Percentiles rank a stretch among this genome's conserved stretches.
These are phyloP conservation scores for Oreochromis mossambicus DNA, from an alignment of 2,797 vertebrate species.

Conservation along the genomic window DNA sequence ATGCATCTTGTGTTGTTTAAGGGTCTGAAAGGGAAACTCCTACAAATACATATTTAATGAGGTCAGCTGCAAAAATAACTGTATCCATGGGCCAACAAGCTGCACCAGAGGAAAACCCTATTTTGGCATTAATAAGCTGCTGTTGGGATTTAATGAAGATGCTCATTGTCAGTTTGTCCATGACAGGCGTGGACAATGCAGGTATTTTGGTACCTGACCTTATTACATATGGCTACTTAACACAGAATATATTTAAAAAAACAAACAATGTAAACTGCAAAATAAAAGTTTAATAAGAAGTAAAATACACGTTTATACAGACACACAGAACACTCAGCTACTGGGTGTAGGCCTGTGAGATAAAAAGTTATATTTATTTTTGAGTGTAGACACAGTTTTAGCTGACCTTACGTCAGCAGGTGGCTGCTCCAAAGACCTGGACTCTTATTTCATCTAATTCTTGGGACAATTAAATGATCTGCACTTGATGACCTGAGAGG, in stretches of 20 bases:
- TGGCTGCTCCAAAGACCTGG: background rate
- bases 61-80: background rate
- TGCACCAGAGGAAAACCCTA: background rate
- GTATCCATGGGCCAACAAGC: background rate
- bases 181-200: background rate
- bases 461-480: background rate
- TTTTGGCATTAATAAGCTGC: background rate
- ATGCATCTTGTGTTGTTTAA: background rate
- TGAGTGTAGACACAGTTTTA: background rate
- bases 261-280: background rate
- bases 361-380: background rate
- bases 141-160: background rate
- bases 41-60: background rate
- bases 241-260: rapidly evolving
- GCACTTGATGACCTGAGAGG: background rate
- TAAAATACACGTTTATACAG: background rate
- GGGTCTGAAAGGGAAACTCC: background rate
- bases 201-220: background rate
- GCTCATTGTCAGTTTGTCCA: background rate
- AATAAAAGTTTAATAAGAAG: background rate
- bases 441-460: background rate
- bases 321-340: background rate
- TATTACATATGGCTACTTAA: background rate
- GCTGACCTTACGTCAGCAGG: background rate
- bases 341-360: background rate